A percentile compares a stretch with the other conserved stretches of the same genome.
Conservation (phyloP, 53 echinoderm and acorn worm species). For the Echinarachnius parma region DNA sequence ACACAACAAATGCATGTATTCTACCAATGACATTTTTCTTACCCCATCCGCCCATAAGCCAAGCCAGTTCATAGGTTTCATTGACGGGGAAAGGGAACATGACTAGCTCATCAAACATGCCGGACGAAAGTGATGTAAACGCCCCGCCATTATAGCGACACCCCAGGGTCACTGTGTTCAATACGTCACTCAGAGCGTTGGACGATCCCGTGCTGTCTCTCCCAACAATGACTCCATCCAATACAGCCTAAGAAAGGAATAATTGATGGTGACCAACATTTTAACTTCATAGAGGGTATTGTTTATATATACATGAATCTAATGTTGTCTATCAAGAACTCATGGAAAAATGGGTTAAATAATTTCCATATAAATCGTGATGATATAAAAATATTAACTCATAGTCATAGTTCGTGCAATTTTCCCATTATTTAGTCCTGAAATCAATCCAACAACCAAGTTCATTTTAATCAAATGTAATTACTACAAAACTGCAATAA, state of each 20-base stretch:
- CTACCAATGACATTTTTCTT: no score
- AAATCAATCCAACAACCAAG: no score
- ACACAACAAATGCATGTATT: no score
- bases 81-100: constrained; percentile 60
- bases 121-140: constrained; percentile 55
- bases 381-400: no score
- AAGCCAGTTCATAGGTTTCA: constrained; percentile 36
- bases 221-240: constrained; percentile 55
- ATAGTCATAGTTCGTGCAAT: no score
- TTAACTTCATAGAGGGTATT: neutral
- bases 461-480: no score
- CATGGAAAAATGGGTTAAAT: no score
- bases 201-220: constrained; percentile 34
- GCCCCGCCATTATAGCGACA: constrained; percentile 62
- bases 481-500: no score
- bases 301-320: no score
- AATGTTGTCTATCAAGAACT: no score
- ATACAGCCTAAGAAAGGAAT: constrained; percentile 51
- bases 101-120: constrained; percentile 71
- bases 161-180: constrained; percentile 64
- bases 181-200: constrained; percentile 45
- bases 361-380: no score
- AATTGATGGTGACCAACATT: neutral
- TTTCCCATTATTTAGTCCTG: no score
- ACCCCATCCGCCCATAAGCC: constrained; percentile 90